Conservation (phyloP, 2,888 invertebrate genomes). For the Coelopa pilipes region DNA sequence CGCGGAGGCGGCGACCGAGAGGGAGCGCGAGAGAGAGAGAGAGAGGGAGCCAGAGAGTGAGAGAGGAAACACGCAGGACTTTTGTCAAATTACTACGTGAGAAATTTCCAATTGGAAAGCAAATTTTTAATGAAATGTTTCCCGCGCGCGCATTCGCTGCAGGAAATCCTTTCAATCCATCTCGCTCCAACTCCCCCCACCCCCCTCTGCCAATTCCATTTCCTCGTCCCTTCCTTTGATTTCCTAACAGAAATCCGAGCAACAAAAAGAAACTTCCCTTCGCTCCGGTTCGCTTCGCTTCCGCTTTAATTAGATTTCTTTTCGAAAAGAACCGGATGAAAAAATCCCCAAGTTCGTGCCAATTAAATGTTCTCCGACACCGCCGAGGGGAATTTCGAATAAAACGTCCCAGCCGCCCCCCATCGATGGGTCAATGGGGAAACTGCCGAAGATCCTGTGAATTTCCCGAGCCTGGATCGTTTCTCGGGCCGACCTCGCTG, state of each 20-base stretch:
- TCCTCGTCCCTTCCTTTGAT: not conserved
- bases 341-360: too few relatives aligned
- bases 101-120: conserved; percentile 22
- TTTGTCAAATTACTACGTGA: conserved; percentile 33
- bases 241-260: not conserved
- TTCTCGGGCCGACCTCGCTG: too few relatives aligned
- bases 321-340: not conserved
- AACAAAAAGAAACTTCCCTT: conserved; percentile 1
- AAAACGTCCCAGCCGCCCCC: too few relatives aligned
- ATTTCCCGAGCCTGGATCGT: too few relatives aligned
- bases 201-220: too few relatives aligned
- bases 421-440: too few relatives aligned
- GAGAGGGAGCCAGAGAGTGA: too few relatives aligned
- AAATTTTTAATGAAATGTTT: conserved; percentile 28
- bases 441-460: too few relatives aligned
- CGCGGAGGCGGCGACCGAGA: too few relatives aligned
- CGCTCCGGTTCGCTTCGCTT: not conserved
- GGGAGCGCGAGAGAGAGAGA: too few relatives aligned
- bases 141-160: too few relatives aligned
- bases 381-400: not conserved
- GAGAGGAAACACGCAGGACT: not conserved
- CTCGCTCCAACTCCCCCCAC: not conserved
- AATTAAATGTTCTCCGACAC: too few relatives aligned
- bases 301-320: not conserved
- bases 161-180: conserved; percentile 1